Evolutionary conservation across 2,797 vertebrate species (phyloP).

Genomic region (Diplodus puntazzo): DNA sequence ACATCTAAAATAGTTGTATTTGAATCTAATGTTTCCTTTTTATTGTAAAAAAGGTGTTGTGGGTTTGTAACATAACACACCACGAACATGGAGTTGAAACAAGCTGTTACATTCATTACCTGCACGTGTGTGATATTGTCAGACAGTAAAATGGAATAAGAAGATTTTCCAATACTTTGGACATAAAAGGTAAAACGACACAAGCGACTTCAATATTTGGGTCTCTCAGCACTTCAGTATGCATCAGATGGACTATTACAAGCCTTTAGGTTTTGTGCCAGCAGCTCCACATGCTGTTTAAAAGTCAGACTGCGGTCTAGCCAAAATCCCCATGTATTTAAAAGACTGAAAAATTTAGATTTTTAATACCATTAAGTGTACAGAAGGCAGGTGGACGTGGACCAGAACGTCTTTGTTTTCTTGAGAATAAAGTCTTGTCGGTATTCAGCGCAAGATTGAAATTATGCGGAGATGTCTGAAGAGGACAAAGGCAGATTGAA

Average conservation of each 20-base stretch:
- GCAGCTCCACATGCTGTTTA: not conserved
- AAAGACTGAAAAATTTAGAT: not conserved
- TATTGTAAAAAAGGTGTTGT: not conserved
- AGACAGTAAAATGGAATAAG: not conserved
- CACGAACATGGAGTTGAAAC: not conserved
- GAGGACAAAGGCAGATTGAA: not conserved
- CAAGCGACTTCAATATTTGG: not conserved
- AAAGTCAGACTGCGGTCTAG: no score
- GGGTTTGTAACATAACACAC: not conserved
- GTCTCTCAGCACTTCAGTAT: not conserved
- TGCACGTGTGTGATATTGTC: not conserved
- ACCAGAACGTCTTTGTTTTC: not conserved
- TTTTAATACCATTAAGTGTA: not conserved
- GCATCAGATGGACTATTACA: not conserved
- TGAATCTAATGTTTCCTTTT: not conserved
- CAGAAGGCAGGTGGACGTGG: not conserved
- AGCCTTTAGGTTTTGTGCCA: not conserved
- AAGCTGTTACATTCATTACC: not conserved
- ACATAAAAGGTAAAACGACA: not conserved
- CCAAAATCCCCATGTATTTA: not conserved
- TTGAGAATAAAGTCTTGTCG: not conserved
- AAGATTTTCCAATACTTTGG: not conserved
- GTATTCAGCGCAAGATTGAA: not conserved
- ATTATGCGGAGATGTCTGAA: not conserved
- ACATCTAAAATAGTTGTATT: no score